Percentiles rank a stretch among this genome's conserved stretches.
Evolutionary conservation across 2,888 invertebrate species (phyloP).

Genomic region (Argyra leucocephala): DNA sequence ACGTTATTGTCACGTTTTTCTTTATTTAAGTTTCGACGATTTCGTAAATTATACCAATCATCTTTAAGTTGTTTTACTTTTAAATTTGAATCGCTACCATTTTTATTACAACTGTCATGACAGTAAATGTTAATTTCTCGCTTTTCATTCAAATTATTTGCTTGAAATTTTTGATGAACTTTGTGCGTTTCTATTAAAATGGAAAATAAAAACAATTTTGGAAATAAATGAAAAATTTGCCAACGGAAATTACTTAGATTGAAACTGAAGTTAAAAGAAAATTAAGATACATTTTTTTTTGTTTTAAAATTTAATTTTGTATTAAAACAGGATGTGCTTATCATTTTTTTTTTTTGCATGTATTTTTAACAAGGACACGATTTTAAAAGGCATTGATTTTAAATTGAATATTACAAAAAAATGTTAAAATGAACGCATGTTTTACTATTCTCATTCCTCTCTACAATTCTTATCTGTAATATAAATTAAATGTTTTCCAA

Average conservation of each 20-base stretch:
- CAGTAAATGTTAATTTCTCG: neutral
- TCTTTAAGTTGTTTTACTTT: constrained; percentile 29
- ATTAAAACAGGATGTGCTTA: neutral
- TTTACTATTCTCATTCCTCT: too few species aligned
- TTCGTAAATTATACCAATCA: constrained; percentile 31
- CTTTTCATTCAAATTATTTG: neutral
- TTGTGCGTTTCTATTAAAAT: neutral
- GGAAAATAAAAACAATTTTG: neutral
- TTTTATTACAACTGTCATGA: neutral
- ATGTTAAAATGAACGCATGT: too few species aligned
- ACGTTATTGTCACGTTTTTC: neutral
- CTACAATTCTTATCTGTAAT: too few species aligned
- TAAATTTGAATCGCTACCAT: constrained; percentile 2
- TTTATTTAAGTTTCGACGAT: neutral
- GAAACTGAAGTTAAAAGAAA: too few species aligned
- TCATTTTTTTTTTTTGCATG: too few species aligned
- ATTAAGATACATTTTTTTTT: neutral
- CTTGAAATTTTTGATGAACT: neutral
- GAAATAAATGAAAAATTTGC: too few species aligned
- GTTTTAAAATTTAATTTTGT: neutral
- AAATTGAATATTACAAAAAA: too few species aligned
- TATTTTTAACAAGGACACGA: neutral
- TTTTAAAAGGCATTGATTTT: neutral
- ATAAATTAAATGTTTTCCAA: too few species aligned
- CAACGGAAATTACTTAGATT: constrained; percentile 1